Evolutionary conservation across 1,140 invertebrate genomes (phyloP).

Genomic region (Antheraea pernyi): DNA sequence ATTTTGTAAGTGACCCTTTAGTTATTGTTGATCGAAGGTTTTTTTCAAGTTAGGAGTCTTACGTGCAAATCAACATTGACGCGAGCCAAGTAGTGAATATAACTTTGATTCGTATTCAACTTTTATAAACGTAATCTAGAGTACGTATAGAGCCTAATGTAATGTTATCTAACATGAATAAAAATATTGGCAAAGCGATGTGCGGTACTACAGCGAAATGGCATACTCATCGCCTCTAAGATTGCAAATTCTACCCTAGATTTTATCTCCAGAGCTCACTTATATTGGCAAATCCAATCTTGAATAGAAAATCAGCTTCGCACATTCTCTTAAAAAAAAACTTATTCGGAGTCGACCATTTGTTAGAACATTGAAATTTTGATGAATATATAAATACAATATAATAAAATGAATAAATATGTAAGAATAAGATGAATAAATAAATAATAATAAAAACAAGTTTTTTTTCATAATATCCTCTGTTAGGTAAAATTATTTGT

Average conservation of each 20-base stretch:
- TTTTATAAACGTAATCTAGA: too few relatives aligned
- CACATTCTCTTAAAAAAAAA: neutral
- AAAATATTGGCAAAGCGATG: neutral
- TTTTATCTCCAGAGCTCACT: slow-evolving; percentile 27
- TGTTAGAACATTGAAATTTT: neutral
- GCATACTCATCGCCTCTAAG: slow-evolving; percentile 23
- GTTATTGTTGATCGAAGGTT: too few relatives aligned
- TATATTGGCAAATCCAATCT: slow-evolving; percentile 24
- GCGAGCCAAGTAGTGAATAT: too few relatives aligned
- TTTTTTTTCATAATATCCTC: too few relatives aligned
- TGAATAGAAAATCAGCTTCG: slow-evolving; percentile 18
- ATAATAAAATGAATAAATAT: too few relatives aligned
- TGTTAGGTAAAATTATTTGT: too few relatives aligned
- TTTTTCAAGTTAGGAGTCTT: too few relatives aligned
- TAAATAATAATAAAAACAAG: too few relatives aligned
- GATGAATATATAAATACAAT: neutral
- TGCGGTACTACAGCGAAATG: slow-evolving; percentile 7
- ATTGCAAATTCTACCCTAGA: slow-evolving; percentile 37
- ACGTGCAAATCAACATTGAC: too few relatives aligned
- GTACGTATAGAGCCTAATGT: neutral
- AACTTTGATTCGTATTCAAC: too few relatives aligned
- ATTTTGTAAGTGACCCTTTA: too few relatives aligned
- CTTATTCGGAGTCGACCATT: neutral
- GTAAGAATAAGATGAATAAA: too few relatives aligned
- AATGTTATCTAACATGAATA: neutral